Conservation (phyloP, 2,797 vertebrate species). For the Poeciliopsis infans region DNA sequence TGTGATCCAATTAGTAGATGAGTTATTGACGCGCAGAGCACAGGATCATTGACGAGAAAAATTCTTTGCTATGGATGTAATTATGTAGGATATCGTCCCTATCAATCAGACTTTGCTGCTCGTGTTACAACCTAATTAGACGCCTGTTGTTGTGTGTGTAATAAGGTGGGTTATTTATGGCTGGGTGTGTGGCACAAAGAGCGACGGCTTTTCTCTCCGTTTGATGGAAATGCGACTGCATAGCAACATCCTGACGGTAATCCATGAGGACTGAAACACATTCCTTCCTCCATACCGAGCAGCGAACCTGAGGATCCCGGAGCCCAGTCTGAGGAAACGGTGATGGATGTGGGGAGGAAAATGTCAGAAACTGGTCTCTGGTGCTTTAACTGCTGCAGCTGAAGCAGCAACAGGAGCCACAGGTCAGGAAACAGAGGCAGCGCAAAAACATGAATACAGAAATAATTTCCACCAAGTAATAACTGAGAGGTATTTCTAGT, state of each 20-base stretch:
- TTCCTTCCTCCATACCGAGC: neutral
- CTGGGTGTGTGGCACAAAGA: neutral
- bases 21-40: neutral
- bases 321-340: neutral
- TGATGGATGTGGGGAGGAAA: neutral
- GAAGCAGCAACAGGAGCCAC: too few relatives aligned
- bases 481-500: too few relatives aligned
- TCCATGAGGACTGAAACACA: neutral
- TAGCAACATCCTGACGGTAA: neutral
- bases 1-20: constrained; percentile 1
- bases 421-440: neutral
- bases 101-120: constrained; percentile 6
- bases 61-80: neutral
- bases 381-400: neutral
- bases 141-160: neutral
- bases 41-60: neutral
- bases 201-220: neutral
- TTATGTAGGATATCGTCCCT: neutral
- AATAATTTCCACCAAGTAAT: too few relatives aligned
- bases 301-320: neutral
- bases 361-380: neutral
- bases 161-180: neutral
- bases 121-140: neutral
- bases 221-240: neutral
- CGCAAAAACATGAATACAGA: too few relatives aligned